Percentiles rank a stretch among this genome's conserved stretches.
Evolutionary conservation across 2,888 invertebrate genomes (phyloP).

Genomic region (Crematogaster levior): DNA sequence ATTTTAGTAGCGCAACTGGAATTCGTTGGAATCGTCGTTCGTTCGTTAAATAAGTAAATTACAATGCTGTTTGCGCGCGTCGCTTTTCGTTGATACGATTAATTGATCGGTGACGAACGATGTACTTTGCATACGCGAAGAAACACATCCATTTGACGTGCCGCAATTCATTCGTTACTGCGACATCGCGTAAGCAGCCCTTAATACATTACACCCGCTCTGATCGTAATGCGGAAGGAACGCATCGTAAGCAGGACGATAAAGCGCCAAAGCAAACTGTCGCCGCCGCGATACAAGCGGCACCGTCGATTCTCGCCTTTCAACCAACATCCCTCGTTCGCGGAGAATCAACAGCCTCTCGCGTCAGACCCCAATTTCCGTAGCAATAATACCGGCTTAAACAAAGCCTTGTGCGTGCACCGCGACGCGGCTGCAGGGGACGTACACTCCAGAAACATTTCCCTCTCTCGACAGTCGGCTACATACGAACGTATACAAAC

Average conservation of each 20-base stretch:
- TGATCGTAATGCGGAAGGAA: slow-evolving; percentile 50
- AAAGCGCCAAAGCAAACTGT: slow-evolving; percentile 56
- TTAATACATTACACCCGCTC: slow-evolving; percentile 38
- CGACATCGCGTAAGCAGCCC: slow-evolving; percentile 17
- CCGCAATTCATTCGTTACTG: slow-evolving; percentile 26
- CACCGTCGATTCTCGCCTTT: slow-evolving; percentile 57
- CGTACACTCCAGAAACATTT: slow-evolving; percentile 49
- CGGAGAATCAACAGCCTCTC: slow-evolving; percentile 58
- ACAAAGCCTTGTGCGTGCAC: slow-evolving; percentile 61
- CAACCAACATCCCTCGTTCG: slow-evolving; percentile 43
- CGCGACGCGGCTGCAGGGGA: slow-evolving; percentile 46
- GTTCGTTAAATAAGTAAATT: not conserved
- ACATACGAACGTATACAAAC: slow-evolving; percentile 58
- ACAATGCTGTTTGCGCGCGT: not conserved
- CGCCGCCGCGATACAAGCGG: slow-evolving; percentile 40
- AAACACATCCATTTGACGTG: not conserved
- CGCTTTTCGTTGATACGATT: slow-evolving; percentile 3
- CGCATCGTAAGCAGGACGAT: slow-evolving; percentile 54
- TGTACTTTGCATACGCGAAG: not conserved
- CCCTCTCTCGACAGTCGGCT: slow-evolving; percentile 42
- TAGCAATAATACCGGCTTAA: slow-evolving; percentile 67
- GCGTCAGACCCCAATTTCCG: slow-evolving; percentile 65
- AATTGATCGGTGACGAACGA: slow-evolving; percentile 19
- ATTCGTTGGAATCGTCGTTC: not conserved
- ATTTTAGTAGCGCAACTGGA: not conserved